Conservation (phyloP, 2,113 vertebrate genomes). For the Heliornis fulica region DNA sequence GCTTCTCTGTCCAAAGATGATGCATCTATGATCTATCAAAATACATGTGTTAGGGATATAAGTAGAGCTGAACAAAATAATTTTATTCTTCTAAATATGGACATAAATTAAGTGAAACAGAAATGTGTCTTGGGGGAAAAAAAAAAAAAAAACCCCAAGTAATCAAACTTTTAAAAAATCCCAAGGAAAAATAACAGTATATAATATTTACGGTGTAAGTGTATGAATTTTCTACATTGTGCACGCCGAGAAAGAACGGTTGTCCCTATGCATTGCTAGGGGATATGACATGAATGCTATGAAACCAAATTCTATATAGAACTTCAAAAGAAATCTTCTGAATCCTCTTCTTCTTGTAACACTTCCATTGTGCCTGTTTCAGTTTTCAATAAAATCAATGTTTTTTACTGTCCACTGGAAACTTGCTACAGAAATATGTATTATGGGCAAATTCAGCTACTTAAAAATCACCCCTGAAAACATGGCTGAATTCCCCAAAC, state of each 20-base stretch:
- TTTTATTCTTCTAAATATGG: background rate
- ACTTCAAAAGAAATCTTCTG: background rate
- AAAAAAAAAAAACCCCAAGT: background rate
- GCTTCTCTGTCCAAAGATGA: background rate
- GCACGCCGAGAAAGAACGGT: background rate
- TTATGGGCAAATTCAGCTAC: background rate
- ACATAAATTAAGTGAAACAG: background rate
- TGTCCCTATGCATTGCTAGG: background rate
- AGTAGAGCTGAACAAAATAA: background rate
- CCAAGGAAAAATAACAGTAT: too few species aligned
- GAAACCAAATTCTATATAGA: background rate
- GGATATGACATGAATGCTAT: background rate
- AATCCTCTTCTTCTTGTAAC: background rate
- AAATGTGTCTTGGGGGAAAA: background rate
- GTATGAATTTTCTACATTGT: background rate
- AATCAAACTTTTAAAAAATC: background rate
- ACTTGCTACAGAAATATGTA: background rate
- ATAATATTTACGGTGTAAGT: background rate
- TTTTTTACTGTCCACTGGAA: background rate
- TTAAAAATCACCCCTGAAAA: background rate
- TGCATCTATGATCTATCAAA: background rate
- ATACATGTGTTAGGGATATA: background rate
- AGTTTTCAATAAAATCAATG: background rate
- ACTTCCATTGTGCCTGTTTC: background rate
- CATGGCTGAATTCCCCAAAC: background rate